Evolutionary conservation across 2,888 invertebrate genomes (phyloP), one percentile per base, ranked within the genome.

Genomic region (Diadegma fenestrale): DNA sequence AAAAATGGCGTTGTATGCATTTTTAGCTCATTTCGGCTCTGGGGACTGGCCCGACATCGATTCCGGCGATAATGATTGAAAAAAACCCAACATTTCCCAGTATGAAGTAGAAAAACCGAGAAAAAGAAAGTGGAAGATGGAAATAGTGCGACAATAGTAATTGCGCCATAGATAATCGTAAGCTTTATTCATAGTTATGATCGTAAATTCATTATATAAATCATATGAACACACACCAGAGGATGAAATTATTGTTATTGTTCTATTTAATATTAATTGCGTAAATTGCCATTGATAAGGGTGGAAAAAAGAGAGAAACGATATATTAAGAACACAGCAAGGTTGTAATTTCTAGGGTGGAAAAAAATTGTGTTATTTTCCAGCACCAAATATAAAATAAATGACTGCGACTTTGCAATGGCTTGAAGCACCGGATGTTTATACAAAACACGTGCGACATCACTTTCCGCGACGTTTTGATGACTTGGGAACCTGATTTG

Each of bases 131-230:
- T 75, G 22, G 61, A n/a, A 63, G 63, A 48, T 63, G 33, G 45
- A 82, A 71, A 78, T 64, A 77, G 82, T 76, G 75, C 80, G 61
- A 63, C 80, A 43, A 66, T 64, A 76, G 58, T 82, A 80, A 63
- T 82, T 85, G 82, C 80, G 66, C 76, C 76, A 80, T 89, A 85
- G 83, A 89, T 79, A 90, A 89, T 89, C 88, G 66, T 89, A 90
- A 90, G 86, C 88, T 91, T 92, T 92, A 91, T 90, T 91, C 88
- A 87, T 90, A 89, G 82, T 88, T 88, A 90, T 90, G 80, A 86
- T 87, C 88, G 80, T 90, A 92, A 88, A 90, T 91, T 89, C 90
- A 91, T 90, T 89, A 91, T 80, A 80, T 82, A 82, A 85, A 82
- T 85, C 82, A 85, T 85, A 85, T 91, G 90, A 88, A 89, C 88